Evolutionary conservation across 1,140 invertebrate species (phyloP), one percentile per base, ranked within the genome.

Genomic region (Pseudomyrmex concolor): DNA sequence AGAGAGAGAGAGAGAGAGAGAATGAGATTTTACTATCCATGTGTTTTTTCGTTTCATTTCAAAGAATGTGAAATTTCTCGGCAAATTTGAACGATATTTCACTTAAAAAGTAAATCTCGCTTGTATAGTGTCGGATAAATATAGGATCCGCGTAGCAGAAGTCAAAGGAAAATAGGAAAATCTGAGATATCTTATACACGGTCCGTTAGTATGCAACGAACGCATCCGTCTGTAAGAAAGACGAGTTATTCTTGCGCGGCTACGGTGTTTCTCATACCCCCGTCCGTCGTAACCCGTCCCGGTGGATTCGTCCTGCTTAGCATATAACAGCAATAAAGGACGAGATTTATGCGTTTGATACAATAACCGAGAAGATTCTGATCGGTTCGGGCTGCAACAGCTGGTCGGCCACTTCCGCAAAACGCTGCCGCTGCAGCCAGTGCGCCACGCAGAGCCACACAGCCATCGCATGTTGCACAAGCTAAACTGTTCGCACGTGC

Each of bases 311-410:
- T 78, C 71, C 89, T 87, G 81, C 74, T 91, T 91, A 89, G 89
- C 90, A 90, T 91, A 91, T 89, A 90, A 85, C 89, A 84, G 86
- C 90, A 89, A 89, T 89, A 90, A 90, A 89, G 82, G 25, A 34
- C 50, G 73, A 86, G 89, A 90, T 91, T 91, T 91, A 90, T 90
- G 86, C 76, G 63, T 85, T 84, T 73, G 77, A 84, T 85, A 90
- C 89, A 89, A 91, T 90, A 86, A 84, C 81, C 81, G 57, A 55
- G 51, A 78, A 74, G 85, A 87, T 87, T 70, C 70, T 73, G 85
- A 87, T 87, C 85, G 70, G 73, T 66, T 50, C 55, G 60, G 17
- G 57, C 59, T 80, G 68, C 55, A 67, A 59, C 59, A 71, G 48
- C 70, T 70, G 63, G 55, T 78, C 59, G 83, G 19, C 48, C 66